These are phyloP conservation scores for Hippotragus niger DNA, from an alignment of 2,113 vertebrate genomes.

Conservation along the genomic window DNA sequence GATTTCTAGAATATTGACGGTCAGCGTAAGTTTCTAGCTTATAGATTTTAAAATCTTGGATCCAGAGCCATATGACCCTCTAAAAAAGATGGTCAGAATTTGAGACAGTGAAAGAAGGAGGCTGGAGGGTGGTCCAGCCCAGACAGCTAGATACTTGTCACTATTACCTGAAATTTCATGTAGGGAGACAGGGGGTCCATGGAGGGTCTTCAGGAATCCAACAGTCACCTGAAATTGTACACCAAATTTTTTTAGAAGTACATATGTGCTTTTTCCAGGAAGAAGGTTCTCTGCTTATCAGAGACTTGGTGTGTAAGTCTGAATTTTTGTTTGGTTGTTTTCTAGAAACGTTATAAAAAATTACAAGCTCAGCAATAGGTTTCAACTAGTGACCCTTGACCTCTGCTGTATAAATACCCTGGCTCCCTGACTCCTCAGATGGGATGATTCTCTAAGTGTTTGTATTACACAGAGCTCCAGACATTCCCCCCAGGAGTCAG, in stretches of 20 bases:
- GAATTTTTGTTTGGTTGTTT: not conserved
- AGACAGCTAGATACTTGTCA: not conserved
- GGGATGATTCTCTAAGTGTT: not conserved
- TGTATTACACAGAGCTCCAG: not conserved
- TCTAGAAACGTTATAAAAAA: not conserved
- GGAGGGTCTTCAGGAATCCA: not conserved
- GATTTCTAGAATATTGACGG: not conserved
- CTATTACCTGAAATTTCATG: not conserved
- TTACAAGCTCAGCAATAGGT: not conserved
- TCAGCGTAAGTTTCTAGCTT: not conserved
- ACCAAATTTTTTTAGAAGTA: not conserved
- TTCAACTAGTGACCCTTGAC: not conserved
- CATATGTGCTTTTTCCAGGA: not conserved
- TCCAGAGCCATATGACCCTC: not conserved
- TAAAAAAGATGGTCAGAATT: not conserved
- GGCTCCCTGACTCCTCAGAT: not conserved
- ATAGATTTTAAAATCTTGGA: not conserved
- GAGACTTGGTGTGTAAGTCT: not conserved
- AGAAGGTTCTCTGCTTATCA: not conserved
- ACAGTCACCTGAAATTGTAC: not conserved
- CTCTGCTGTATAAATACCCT: not conserved
- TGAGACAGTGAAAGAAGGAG: not conserved
- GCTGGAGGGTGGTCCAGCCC: not conserved
- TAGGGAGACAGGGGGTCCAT: not conserved
- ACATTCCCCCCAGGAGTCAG: not conserved